Conservation (phyloP, 1,140 invertebrate species). For the Pectinophora gossypiella region DNA sequence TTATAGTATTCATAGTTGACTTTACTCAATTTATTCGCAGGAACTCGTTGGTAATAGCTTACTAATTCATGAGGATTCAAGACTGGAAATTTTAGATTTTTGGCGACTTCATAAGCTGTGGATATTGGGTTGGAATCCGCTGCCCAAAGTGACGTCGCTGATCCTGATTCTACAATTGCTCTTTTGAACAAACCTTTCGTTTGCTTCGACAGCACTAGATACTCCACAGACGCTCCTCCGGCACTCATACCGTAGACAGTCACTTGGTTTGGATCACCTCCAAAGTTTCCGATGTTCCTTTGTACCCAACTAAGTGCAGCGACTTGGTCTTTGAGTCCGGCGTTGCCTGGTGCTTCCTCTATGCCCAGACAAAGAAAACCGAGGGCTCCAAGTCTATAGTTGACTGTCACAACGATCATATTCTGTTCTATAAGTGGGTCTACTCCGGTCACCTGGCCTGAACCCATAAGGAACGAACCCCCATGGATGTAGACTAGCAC, state of each 20-base stretch:
- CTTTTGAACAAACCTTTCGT: constrained; percentile 75
- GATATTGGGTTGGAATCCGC: constrained; percentile 65
- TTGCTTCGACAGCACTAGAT: constrained; percentile 37
- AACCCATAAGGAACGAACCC: constrained; percentile 76
- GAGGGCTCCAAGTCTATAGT: constrained; percentile 72
- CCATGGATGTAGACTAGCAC: constrained; percentile 82
- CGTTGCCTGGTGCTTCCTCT: constrained; percentile 52
- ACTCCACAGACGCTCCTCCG: constrained; percentile 48
- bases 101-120: constrained; percentile 73
- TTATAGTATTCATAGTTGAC: constrained; percentile 13
- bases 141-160: constrained; percentile 77
- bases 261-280: constrained; percentile 60
- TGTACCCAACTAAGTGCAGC: constrained; percentile 75
- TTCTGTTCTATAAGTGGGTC: constrained; percentile 68
- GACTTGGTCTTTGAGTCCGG: constrained; percentile 75
- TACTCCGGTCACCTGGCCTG: constrained; percentile 53
- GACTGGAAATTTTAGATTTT: constrained; percentile 64
- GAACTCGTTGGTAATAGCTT: constrained; percentile 11
- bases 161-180: constrained; percentile 78
- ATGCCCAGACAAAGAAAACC: constrained; percentile 77
- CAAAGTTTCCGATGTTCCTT: constrained; percentile 73
- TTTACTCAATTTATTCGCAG: constrained; percentile 12
- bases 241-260: constrained; percentile 63
- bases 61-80: constrained; percentile 26
- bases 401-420: constrained; percentile 70